Percentiles rank a stretch among this genome's conserved stretches.
phyloP scores from a whole-genome alignment of 2,797 vertebrate species.

The Gymnoscopelus microlampas region DNA sequence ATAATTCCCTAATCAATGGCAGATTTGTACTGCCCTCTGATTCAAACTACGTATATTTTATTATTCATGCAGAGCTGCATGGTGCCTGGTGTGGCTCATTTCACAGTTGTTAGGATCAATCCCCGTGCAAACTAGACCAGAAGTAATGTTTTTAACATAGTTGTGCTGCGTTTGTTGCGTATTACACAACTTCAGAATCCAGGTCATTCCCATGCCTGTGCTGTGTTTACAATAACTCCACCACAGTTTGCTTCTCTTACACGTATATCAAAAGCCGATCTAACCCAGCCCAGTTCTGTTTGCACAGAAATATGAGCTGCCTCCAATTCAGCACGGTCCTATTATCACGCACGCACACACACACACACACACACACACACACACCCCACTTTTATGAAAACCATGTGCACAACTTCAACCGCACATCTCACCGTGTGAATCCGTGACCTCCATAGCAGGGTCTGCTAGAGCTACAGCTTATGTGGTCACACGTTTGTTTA shows the following conservation, averaged over 20 bases:
- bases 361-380: background rate
- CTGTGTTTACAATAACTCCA: background rate
- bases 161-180: background rate
- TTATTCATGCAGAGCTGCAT: background rate
- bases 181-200: background rate
- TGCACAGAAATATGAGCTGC: background rate
- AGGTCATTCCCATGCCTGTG: background rate
- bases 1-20: too few relatives aligned
- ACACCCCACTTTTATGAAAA: too few relatives aligned
- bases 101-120: background rate
- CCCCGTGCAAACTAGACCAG: constrained; percentile 8
- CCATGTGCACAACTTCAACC: too few relatives aligned
- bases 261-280: background rate
- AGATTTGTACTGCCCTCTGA: too few relatives aligned
- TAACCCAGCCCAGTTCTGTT: background rate
- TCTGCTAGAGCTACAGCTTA: too few relatives aligned
- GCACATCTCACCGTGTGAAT: too few relatives aligned
- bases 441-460: too few relatives aligned
- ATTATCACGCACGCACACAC: background rate
- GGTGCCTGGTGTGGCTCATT: constrained; percentile 1
- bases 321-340: background rate
- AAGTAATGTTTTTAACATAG: background rate
- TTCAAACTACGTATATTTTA: background rate
- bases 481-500: too few relatives aligned
- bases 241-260: background rate